Conservation (phyloP, 2,797 vertebrate genomes). For the Coccyzus lansbergi region DNA sequence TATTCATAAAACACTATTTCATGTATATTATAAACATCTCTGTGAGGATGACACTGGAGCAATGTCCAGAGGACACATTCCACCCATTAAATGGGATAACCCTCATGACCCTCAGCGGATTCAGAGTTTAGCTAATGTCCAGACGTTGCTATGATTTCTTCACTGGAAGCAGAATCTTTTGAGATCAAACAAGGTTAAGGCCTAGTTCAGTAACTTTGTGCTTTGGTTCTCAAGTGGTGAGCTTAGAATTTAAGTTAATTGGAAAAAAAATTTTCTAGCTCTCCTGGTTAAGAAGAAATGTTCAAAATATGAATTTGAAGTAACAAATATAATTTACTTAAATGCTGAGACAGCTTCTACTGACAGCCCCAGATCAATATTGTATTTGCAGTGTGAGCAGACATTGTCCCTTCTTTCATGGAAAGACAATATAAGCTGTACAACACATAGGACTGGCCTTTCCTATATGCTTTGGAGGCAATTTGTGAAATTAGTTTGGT, state of each 20-base stretch:
- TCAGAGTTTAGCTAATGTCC: background rate
- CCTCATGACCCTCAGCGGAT: background rate
- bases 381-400: background rate
- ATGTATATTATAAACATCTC: background rate
- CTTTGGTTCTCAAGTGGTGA: background rate
- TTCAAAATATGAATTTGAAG: background rate
- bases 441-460: background rate
- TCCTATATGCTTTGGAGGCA: background rate
- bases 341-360: background rate
- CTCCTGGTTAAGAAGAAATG: background rate
- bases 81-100: background rate
- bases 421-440: background rate
- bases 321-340: background rate
- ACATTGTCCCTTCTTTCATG: background rate
- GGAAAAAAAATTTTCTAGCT: background rate
- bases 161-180: background rate
- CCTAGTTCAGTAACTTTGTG: background rate
- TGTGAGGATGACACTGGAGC: background rate
- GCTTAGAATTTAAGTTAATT: background rate
- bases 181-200: background rate
- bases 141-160: background rate
- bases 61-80: fast-evolving
- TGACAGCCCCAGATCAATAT: background rate
- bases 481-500: background rate
- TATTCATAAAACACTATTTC: background rate